A percentile compares a stretch with the other conserved stretches of the same genome.
These are phyloP conservation scores for Taenioides sp. DNA, from an alignment of 2,797 vertebrate species.

Conservation along the genomic window DNA sequence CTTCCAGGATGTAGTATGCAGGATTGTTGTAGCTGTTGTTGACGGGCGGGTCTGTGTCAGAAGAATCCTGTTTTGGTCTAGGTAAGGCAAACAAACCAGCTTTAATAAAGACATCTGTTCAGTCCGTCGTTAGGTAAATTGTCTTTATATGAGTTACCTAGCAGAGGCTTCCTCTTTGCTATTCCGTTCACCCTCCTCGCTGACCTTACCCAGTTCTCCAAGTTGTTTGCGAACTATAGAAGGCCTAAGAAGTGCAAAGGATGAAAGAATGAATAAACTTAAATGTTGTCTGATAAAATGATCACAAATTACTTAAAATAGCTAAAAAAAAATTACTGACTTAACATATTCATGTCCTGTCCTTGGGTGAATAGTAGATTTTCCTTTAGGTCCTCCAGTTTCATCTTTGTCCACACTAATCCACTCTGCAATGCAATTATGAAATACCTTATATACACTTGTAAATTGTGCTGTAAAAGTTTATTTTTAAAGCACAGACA, in stretches of 20 bases:
- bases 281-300: not conserved
- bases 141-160: conserved; percentile 43
- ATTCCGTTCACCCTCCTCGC: conserved; percentile 85
- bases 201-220: conserved; percentile 80
- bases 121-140: not conserved
- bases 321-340: conserved; percentile 60
- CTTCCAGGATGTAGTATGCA: conserved; percentile 94
- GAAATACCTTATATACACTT: not conserved
- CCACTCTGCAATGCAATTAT: conserved; percentile 83
- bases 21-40: conserved; percentile 97
- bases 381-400: conserved; percentile 84
- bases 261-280: conserved; percentile 6
- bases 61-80: conserved; percentile 82
- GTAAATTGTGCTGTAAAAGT: not conserved
- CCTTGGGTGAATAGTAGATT: conserved; percentile 74
- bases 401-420: conserved; percentile 96
- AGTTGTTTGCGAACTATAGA: conserved; percentile 68
- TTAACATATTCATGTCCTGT: conserved; percentile 83
- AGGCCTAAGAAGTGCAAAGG: conserved; percentile 56
- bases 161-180: conserved; percentile 67
- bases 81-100: conserved; percentile 13
- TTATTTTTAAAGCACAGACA: not conserved
- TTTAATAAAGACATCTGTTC: not conserved
- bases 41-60: conserved; percentile 74
- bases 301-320: not conserved